phyloP scores from a whole-genome alignment of 2,888 invertebrate species.

The Orthosia incerta region DNA sequence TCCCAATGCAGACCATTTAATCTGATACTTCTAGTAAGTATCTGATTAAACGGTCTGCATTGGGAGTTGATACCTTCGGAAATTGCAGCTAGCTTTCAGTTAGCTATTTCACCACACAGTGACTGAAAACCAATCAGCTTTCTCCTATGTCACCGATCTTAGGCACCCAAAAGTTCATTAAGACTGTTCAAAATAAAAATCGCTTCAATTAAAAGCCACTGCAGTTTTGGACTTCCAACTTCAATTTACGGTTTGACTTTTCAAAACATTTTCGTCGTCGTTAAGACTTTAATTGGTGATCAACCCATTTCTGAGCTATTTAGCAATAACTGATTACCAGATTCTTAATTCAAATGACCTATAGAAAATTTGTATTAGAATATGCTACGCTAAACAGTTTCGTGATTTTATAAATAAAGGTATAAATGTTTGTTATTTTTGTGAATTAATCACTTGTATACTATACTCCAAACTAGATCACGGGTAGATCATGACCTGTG shows the following conservation, averaged over 20 bases:
- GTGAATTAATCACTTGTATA: too few relatives aligned
- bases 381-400: too few relatives aligned
- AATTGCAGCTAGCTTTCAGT: not conserved
- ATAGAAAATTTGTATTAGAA: too few relatives aligned
- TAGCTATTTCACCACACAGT: not conserved
- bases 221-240: not conserved
- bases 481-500: too few relatives aligned
- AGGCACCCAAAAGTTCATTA: conserved; percentile 1
- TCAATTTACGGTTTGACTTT: not conserved
- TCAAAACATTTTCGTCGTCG: not conserved
- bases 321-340: too few relatives aligned
- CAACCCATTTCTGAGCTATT: too few relatives aligned
- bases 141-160: not conserved
- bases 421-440: too few relatives aligned
- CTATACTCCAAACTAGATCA: too few relatives aligned
- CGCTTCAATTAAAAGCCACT: not conserved
- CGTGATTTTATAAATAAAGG: too few relatives aligned
- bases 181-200: not conserved
- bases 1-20: not conserved
- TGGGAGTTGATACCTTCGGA: not conserved
- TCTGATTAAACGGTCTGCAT: too few relatives aligned
- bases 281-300: not conserved
- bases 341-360: too few relatives aligned
- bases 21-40: not conserved
- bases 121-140: conserved; percentile 14